Evolutionary conservation across 37 sponge, comb jelly and placozoan genomes (phyloP).

Genomic region (Chondrosia reniformis): DNA sequence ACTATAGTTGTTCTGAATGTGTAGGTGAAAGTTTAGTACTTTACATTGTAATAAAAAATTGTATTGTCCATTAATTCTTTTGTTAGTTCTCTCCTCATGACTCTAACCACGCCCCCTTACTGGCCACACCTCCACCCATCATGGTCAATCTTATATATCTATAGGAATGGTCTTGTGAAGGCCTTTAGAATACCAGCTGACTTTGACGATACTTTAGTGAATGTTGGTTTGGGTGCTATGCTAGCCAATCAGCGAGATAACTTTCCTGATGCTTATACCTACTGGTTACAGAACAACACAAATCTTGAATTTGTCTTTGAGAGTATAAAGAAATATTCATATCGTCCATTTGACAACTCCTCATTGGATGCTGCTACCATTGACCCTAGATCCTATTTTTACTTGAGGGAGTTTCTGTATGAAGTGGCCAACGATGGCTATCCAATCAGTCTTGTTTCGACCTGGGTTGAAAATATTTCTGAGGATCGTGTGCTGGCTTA

Average conservation of each 20-base stretch:
- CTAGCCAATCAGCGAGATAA: conserved; percentile 4
- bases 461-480: conserved; percentile 45
- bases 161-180: neutral
- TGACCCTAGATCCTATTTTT: conserved; percentile 47
- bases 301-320: conserved; percentile 7
- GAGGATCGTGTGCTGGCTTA: neutral
- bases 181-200: conserved; percentile 53
- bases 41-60: too few species aligned
- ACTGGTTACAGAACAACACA: conserved; percentile 32
- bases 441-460: neutral
- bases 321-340: conserved; percentile 31
- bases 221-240: conserved; percentile 47
- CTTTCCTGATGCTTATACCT: neutral
- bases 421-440: neutral
- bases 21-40: too few species aligned
- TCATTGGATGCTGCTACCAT: conserved; percentile 14
- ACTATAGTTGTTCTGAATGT: too few species aligned
- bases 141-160: neutral
- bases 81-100: too few species aligned
- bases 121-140: too few species aligned
- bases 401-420: conserved; percentile 38
- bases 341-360: conserved; percentile 25
- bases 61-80: too few species aligned
- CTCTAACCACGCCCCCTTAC: too few species aligned
- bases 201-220: conserved; percentile 56